Conservation (phyloP, 2,888 invertebrate genomes). For the Plagodis pulveraria region DNA sequence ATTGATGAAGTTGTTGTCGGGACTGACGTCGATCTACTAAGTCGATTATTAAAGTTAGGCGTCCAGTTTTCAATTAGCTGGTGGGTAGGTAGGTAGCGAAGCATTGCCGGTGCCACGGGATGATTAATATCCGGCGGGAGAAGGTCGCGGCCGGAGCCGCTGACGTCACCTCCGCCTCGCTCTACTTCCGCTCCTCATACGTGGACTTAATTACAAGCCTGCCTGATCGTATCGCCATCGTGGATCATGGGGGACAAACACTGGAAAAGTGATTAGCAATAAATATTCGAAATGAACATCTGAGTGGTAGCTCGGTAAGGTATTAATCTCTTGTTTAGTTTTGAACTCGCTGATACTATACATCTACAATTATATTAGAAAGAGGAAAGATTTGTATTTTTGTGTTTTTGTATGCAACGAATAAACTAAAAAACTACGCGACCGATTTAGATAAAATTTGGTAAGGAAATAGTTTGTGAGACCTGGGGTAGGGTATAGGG, state of each 20-base stretch:
- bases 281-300: neutral
- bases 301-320: neutral
- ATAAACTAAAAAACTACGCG: no score
- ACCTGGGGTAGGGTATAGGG: no score
- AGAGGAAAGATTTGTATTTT: no score
- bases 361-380: no score
- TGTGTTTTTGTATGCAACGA: no score
- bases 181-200: conserved; percentile 70
- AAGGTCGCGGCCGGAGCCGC: conserved; percentile 69
- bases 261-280: conserved; percentile 3
- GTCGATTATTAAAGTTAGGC: conserved; percentile 41
- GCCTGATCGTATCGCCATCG: conserved; percentile 19
- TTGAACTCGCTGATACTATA: no score
- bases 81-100: conserved; percentile 30
- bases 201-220: conserved; percentile 53
- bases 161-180: conserved; percentile 78
- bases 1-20: conserved; percentile 38
- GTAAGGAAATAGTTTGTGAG: no score
- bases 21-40: conserved; percentile 35
- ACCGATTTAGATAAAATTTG: no score
- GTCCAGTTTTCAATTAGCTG: conserved; percentile 61
- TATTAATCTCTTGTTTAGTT: no score
- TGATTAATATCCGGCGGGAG: conserved; percentile 81
- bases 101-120: conserved; percentile 58
- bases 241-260: neutral